Percentiles rank a stretch among this genome's conserved stretches.
These are phyloP conservation scores for Phaenicophaeus curvirostris DNA, from an alignment of 2,797 vertebrate species.

Conservation along the genomic window DNA sequence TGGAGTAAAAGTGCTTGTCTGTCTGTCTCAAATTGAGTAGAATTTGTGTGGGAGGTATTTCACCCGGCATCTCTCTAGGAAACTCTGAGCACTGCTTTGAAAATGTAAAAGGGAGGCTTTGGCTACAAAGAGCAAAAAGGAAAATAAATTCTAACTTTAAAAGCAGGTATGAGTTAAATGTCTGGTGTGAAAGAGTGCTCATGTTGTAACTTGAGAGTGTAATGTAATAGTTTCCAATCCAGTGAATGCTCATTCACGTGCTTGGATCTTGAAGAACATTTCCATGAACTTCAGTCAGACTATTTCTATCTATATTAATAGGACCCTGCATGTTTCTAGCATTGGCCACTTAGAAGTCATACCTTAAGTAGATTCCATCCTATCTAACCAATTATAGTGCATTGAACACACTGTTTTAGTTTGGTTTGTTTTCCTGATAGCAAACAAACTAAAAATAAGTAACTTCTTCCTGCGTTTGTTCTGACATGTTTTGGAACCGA, in stretches of 20 bases:
- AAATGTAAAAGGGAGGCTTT: neutral
- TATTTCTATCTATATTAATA: neutral
- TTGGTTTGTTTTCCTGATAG: neutral
- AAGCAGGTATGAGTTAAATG: neutral
- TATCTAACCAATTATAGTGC: neutral
- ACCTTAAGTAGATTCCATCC: neutral
- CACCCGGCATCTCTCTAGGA: conserved; percentile 26
- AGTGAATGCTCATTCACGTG: neutral
- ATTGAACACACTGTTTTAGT: neutral
- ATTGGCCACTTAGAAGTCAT: neutral
- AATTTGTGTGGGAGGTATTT: conserved; percentile 42
- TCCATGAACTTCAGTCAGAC: neutral
- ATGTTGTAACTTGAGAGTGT: neutral
- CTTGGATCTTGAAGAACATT: neutral
- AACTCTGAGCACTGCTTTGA: neutral
- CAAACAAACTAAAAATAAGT: neutral
- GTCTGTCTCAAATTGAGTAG: neutral
- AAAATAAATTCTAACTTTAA: neutral
- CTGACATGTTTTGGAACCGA: neutral
- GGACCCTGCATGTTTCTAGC: neutral
- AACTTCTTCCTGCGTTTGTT: conserved; percentile 3
- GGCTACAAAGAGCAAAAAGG: neutral
- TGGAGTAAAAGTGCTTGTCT: neutral
- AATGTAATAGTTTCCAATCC: neutral
- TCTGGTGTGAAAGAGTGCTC: neutral